phyloP scores from a whole-genome alignment of 2,797 vertebrate genomes.

The Smutsia temminckii region DNA sequence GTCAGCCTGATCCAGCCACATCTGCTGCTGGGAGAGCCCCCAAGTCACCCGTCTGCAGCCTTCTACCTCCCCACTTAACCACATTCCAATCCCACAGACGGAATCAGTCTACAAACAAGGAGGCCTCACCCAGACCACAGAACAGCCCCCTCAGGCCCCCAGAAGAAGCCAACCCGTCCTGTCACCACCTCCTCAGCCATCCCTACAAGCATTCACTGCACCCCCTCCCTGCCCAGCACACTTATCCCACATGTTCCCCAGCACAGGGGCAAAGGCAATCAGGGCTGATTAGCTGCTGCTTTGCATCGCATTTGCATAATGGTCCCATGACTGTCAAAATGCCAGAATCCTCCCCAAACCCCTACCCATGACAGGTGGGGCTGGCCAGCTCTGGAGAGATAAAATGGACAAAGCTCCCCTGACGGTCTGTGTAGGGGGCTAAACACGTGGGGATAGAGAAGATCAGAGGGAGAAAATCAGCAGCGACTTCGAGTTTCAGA shows the following conservation, averaged over 20 bases:
- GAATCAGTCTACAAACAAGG: background rate
- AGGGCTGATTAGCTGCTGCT: slow-evolving; percentile 49
- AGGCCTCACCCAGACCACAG: background rate
- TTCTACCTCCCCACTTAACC: background rate
- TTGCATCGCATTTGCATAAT: slow-evolving; percentile 66
- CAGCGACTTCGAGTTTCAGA: background rate
- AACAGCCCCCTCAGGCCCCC: background rate
- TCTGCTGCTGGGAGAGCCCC: background rate
- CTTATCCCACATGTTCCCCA: background rate
- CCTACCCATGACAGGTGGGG: background rate
- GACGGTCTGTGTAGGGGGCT: background rate
- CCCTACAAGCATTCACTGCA: background rate
- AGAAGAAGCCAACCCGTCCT: background rate
- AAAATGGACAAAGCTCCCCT: background rate
- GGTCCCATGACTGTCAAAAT: slow-evolving; percentile 11
- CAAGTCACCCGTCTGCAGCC: background rate
- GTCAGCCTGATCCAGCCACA: background rate
- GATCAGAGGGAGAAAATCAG: background rate
- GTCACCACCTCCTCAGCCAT: background rate
- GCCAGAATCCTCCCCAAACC: slow-evolving; percentile 15
- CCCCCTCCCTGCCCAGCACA: background rate
- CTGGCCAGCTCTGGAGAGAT: background rate
- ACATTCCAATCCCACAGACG: background rate
- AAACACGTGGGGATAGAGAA: fast-evolving
- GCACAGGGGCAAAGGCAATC: slow-evolving; percentile 36